phyloP scores from a whole-genome alignment of 2,113 vertebrate genomes.

The Tachycineta bicolor region DNA sequence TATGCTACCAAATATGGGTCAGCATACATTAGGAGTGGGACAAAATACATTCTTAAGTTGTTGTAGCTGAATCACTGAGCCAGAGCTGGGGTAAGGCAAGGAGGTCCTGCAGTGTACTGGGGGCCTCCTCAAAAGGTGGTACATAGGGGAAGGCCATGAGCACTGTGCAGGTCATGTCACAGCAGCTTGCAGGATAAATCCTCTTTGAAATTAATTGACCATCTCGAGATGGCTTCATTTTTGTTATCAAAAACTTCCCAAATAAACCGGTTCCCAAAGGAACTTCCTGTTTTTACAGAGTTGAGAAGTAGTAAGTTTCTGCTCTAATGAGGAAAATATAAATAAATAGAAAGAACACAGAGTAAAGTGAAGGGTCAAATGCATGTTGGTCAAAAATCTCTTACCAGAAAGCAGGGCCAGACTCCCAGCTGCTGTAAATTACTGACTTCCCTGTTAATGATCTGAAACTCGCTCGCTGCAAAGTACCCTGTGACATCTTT shows the following conservation, averaged over 20 bases:
- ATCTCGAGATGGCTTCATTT: not conserved
- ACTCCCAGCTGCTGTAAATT: not conserved
- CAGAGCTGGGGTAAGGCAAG: not conserved
- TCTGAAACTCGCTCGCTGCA: not conserved
- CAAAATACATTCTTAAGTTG: not conserved
- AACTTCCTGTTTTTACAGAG: not conserved
- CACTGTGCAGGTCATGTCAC: not conserved
- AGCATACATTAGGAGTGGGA: not conserved
- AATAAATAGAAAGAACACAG: not conserved
- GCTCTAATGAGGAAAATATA: not conserved
- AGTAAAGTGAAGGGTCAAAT: not conserved
- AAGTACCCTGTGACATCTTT: not conserved
- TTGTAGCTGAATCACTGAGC: not conserved
- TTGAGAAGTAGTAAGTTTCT: not conserved
- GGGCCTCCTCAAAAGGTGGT: not conserved
- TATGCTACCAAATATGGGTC: not conserved
- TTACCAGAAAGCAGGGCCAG: not conserved
- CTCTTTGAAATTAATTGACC: not conserved
- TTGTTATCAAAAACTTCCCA: not conserved
- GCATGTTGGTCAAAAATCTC: not conserved
- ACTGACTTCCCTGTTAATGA: not conserved
- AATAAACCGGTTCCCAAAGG: not conserved
- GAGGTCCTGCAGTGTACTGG: not conserved
- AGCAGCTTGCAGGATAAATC: not conserved
- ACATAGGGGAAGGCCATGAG: rapidly evolving